Conservation (phyloP, 2,888 invertebrate genomes). For the Acleris sparsana region DNA sequence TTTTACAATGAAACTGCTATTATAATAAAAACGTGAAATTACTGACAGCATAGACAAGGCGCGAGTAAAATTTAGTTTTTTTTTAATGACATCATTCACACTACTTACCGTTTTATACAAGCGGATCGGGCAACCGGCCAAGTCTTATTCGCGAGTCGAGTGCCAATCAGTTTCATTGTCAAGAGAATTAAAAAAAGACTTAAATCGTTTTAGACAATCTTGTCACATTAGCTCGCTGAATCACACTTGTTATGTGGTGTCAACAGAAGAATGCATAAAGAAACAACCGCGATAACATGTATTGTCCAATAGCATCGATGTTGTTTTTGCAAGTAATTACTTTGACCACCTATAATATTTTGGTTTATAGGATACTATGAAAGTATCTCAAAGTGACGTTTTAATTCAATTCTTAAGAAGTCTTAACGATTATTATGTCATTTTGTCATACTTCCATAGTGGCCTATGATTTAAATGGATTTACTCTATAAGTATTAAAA, state of each 20-base stretch:
- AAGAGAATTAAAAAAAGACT: conserved; percentile 37
- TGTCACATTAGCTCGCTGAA: not conserved
- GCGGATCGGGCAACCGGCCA: conserved; percentile 41
- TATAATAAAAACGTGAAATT: conserved; percentile 5
- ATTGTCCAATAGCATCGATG: too few relatives aligned
- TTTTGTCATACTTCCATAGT: too few relatives aligned
- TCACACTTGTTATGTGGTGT: not conserved
- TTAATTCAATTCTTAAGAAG: too few relatives aligned
- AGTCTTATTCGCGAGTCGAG: conserved; percentile 41
- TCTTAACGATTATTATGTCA: too few relatives aligned
- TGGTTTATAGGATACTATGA: too few relatives aligned
- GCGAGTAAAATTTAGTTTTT: conserved; percentile 15
- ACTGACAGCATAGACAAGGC: conserved; percentile 20
- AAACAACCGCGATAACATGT: not conserved
- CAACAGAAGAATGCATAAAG: not conserved
- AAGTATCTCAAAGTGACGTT: too few relatives aligned
- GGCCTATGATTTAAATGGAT: too few relatives aligned
- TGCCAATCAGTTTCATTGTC: conserved; percentile 43
- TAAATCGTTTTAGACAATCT: conserved; percentile 9
- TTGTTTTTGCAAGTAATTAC: too few relatives aligned
- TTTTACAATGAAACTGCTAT: not conserved
- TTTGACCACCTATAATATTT: too few relatives aligned
- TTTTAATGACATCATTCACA: conserved; percentile 23
- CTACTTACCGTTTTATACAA: conserved; percentile 1
- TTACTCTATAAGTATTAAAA: too few relatives aligned